Conservation (phyloP, 2,113 vertebrate species). For the Galemys pyrenaicus region DNA sequence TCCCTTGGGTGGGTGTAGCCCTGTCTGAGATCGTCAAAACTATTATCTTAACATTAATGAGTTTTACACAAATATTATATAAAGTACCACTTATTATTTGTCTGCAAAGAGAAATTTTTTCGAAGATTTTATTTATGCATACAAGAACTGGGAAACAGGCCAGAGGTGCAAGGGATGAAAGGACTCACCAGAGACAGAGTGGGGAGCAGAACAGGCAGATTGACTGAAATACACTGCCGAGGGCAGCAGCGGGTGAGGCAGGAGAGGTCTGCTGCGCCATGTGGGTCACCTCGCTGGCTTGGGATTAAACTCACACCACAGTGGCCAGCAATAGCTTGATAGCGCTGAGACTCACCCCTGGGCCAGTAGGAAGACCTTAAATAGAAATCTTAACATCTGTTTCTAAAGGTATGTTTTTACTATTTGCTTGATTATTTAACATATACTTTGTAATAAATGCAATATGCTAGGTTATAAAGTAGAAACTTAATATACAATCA, state of each 20-base stretch:
- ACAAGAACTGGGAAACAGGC: no score
- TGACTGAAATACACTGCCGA: neutral
- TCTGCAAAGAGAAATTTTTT: neutral
- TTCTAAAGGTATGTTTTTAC: neutral
- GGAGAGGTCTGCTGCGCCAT: no score
- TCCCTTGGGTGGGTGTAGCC: neutral
- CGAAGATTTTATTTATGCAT: no score
- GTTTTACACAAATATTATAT: conserved; percentile 14
- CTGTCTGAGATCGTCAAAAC: neutral
- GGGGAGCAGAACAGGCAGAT: no score
- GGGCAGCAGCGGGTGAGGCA: no score
- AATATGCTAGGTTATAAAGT: neutral
- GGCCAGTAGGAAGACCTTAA: neutral
- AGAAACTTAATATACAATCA: neutral
- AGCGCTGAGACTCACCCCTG: no score
- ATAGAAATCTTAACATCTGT: neutral
- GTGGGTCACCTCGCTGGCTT: no score
- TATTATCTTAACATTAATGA: neutral
- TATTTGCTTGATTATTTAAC: neutral
- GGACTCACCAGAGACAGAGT: no score
- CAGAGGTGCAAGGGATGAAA: no score
- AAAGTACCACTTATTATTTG: neutral
- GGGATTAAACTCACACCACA: no score
- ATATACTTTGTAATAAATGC: neutral
- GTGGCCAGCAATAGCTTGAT: no score